These are phyloP conservation scores for Elanoides forficatus DNA, from an alignment of 2,113 vertebrate genomes.

Conservation along the genomic window DNA sequence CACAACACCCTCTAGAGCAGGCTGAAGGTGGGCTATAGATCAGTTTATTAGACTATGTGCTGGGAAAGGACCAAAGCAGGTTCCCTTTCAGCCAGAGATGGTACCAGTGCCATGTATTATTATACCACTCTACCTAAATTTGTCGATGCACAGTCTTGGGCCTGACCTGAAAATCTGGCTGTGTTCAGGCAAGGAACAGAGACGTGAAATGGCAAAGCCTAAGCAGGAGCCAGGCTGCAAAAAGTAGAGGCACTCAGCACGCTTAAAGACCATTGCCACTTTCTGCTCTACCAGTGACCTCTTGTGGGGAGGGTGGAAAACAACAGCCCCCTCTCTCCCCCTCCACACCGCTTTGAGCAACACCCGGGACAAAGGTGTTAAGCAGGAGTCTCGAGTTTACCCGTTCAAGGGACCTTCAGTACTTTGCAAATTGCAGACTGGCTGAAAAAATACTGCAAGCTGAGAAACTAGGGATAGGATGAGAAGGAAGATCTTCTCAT, in stretches of 20 bases:
- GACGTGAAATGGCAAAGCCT: not conserved
- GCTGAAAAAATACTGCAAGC: not conserved
- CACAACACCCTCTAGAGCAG: not conserved
- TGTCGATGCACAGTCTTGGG: not conserved
- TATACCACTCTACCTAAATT: not conserved
- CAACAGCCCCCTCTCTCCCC: not conserved
- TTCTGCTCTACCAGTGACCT: not conserved
- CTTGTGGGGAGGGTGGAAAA: not conserved
- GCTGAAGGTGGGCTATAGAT: not conserved
- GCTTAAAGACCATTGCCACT: not conserved
- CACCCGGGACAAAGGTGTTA: no score
- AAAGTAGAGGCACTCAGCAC: rapidly evolving
- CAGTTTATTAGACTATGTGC: not conserved
- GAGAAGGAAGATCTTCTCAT: not conserved
- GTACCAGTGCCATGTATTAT: not conserved
- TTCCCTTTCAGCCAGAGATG: not conserved
- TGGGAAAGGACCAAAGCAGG: not conserved
- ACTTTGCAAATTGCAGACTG: not conserved
- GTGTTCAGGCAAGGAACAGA: not conserved
- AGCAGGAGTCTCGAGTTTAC: not conserved
- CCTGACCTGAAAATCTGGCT: not conserved
- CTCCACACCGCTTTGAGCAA: rapidly evolving
- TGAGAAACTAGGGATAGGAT: not conserved
- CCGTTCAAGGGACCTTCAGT: not conserved
- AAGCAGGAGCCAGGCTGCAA: not conserved